Evolutionary conservation across 2,888 invertebrate genomes (phyloP), one percentile per base, ranked within the genome.

Genomic region (Netelia fuscicornis): DNA sequence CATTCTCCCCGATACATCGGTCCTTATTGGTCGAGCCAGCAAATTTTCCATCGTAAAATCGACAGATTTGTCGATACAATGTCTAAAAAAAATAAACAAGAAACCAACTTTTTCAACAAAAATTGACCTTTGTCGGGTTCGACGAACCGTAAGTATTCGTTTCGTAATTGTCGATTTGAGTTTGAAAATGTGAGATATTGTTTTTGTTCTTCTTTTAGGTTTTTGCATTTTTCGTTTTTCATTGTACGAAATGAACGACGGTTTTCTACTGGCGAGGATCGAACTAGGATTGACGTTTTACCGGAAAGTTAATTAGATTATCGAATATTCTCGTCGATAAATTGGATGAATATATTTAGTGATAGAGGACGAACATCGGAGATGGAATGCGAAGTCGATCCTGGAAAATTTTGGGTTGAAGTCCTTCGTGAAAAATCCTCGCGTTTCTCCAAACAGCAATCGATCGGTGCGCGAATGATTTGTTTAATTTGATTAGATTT

Each of bases 261-360:
- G 5, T 30, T 30, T 30, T 30, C 5, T 5, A 5, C 30, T 5
- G 30, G 5, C 30, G 30, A 30, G 30, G 30, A 5, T 30, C 30
- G 30, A 30, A 30, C 6, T 30, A 30, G 5, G 30, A 86, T 76
- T 83, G 86, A 86, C 83, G 75, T 72, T 78, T 58, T 74, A 54
- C 54, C 52, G 71, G 37, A 17, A 67, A 67, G 44, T 83, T 83
- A 81, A 82, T 80, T 84, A 48, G 82, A 74, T 82, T 80, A 75
- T 86, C 58, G 80, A 77, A 76, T 80, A 81, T 77, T 84, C 64
- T 48, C n/a, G 48, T 30, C 23, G 42, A 13, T 67, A 37, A 42
- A 74, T 30, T 11, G 54, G 23, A 42, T 71, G 44, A 77, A 67
- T 65, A 30, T 60, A 76, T 30, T 30, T 9, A 48, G 71, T 13